phyloP scores from a whole-genome alignment of 2,113 vertebrate genomes.

The Podarcis cretensis region DNA sequence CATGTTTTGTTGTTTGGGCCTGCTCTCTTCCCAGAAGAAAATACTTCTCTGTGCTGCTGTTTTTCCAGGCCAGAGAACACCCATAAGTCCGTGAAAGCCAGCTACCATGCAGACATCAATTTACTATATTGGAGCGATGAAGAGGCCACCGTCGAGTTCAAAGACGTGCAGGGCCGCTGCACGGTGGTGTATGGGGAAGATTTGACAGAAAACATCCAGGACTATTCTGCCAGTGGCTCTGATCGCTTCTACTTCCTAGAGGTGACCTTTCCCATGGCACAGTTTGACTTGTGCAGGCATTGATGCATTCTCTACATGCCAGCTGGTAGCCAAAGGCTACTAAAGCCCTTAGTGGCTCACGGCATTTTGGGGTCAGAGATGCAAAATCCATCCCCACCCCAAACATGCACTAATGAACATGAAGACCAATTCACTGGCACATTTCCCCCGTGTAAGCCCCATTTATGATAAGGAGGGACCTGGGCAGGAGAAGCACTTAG shows the following conservation, averaged over 20 bases:
- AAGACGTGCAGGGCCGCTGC: constrained; percentile 86
- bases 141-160: constrained; percentile 85
- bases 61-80: constrained; percentile 90
- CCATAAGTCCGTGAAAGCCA: constrained; percentile 87
- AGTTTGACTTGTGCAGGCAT: neutral
- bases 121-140: constrained; percentile 96
- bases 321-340: neutral
- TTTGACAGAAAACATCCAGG: constrained; percentile 84
- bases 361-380: neutral
- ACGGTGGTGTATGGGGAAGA: constrained; percentile 91
- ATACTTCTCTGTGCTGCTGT: neutral
- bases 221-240: constrained; percentile 81
- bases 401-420: neutral
- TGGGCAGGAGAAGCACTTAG: no score
- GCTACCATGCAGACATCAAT: constrained; percentile 94
- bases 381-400: neutral
- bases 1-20: neutral
- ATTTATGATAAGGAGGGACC: neutral
- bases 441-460: neutral
- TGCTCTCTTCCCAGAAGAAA: neutral
- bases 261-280: constrained; percentile 67
- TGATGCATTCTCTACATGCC: neutral
- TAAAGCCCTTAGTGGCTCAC: neutral
- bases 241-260: constrained; percentile 97
- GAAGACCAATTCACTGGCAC: no score